A percentile compares a stretch with the other conserved stretches of the same genome.
phyloP scores from a whole-genome alignment of 2,113 vertebrate genomes.

The Erpornis zantholeuca region DNA sequence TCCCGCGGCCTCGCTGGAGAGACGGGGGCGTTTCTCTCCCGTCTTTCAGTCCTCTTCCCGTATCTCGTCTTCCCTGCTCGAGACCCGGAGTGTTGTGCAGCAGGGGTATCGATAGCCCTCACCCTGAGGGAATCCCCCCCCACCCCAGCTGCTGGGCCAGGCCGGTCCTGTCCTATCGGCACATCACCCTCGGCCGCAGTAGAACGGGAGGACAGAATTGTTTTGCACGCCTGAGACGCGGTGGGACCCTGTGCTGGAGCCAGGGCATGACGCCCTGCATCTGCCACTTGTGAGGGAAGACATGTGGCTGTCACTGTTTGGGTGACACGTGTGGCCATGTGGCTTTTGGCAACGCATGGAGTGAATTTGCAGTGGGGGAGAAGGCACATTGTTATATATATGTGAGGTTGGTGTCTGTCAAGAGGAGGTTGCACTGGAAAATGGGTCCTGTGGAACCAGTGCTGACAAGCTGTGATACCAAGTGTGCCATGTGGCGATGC shows the following conservation, averaged over 20 bases:
- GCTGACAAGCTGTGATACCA: background rate
- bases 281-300: background rate
- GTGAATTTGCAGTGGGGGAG: fast-evolving
- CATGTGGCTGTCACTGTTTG: fast-evolving
- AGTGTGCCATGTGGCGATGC: fast-evolving
- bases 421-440: fast-evolving
- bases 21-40: fast-evolving
- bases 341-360: fast-evolving
- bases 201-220: fast-evolving
- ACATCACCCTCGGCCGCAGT: fast-evolving
- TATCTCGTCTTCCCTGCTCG: too few relatives aligned
- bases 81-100: fast-evolving
- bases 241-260: background rate
- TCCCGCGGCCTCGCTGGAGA: too few relatives aligned
- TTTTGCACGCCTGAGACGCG: fast-evolving
- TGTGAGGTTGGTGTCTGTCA: fast-evolving
- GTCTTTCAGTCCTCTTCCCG: fast-evolving
- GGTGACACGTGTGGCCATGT: fast-evolving
- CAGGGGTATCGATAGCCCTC: background rate
- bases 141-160: fast-evolving
- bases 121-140: fast-evolving
- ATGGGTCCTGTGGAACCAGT: fast-evolving
- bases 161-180: background rate
- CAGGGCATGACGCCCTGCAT: fast-evolving
- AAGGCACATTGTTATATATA: fast-evolving